These are phyloP conservation scores for Serranus cabrilla DNA, from an alignment of 2,797 vertebrate genomes.

Conservation along the genomic window DNA sequence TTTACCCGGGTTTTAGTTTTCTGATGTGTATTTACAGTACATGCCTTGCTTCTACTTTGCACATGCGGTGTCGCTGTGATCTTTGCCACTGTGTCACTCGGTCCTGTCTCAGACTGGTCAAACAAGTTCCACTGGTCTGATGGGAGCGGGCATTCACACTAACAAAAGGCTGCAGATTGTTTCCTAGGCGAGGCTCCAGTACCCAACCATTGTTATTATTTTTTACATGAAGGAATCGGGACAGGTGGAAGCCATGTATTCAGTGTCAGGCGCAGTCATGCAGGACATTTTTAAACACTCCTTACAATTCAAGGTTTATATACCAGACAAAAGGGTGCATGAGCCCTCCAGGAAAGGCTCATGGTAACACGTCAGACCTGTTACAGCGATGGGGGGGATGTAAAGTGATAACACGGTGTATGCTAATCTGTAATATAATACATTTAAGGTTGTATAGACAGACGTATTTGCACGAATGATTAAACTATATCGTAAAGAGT, in stretches of 20 bases:
- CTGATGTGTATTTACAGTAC: constrained; percentile 31
- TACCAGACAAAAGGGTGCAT: neutral
- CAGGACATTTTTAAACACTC: constrained; percentile 30
- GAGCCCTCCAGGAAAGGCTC: neutral
- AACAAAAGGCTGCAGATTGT: constrained; percentile 21
- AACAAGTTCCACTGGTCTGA: constrained; percentile 57
- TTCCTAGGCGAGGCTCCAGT: constrained; percentile 5
- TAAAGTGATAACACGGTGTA: constrained; percentile 36
- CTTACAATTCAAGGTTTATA: neutral
- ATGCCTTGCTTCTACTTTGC: constrained; percentile 53
- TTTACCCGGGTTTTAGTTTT: constrained; percentile 20
- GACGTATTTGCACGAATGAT: constrained; percentile 48
- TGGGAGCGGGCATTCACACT: neutral
- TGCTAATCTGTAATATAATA: constrained; percentile 57
- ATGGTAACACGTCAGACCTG: constrained; percentile 20
- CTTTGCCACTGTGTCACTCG: constrained; percentile 39
- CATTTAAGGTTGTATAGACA: constrained; percentile 30
- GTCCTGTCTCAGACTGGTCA: constrained; percentile 50
- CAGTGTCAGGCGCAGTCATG: constrained; percentile 6
- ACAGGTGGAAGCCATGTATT: constrained; percentile 46
- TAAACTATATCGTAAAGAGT: constrained; percentile 38
- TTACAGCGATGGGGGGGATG: constrained; percentile 35
- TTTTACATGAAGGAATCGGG: neutral
- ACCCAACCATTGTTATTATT: neutral
- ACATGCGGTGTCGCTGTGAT: constrained; percentile 47